Conservation (phyloP, 1,140 invertebrate species). For the Homarus americanus region DNA sequence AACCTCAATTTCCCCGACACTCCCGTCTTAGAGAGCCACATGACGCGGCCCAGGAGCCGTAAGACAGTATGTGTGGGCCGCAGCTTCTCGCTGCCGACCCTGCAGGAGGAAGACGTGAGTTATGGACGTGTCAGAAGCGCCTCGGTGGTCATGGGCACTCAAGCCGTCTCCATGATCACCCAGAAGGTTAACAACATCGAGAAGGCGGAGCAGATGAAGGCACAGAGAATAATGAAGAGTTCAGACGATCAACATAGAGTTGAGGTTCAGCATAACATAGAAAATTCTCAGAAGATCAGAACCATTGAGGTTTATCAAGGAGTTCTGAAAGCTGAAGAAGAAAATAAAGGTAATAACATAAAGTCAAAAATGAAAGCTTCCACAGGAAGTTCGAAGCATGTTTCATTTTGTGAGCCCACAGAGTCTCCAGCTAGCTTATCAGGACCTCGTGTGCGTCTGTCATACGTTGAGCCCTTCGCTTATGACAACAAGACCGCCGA, state of each 20-base stretch:
- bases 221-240: slow-evolving; percentile 3
- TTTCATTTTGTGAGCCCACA: slow-evolving; percentile 7
- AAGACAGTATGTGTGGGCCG: slow-evolving; percentile 48
- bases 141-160: slow-evolving; percentile 57
- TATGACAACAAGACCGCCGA: neutral
- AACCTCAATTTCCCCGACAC: neutral
- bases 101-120: slow-evolving; percentile 30
- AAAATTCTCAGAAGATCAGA: slow-evolving; percentile 40
- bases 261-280: slow-evolving; percentile 41
- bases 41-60: slow-evolving; percentile 34
- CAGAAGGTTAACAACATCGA: slow-evolving; percentile 65
- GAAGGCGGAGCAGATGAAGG: slow-evolving; percentile 56
- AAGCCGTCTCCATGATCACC: slow-evolving; percentile 31
- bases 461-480: slow-evolving; percentile 32
- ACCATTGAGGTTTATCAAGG: neutral
- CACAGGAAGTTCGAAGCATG: neutral
- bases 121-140: slow-evolving; percentile 34
- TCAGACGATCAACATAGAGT: neutral
- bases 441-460: slow-evolving; percentile 48
- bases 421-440: neutral
- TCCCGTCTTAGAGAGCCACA: neutral
- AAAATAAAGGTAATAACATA: neutral
- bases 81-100: slow-evolving; percentile 48
- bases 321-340: neutral
- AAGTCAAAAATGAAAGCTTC: neutral